Base-by-base conservation (phyloP, 2,797 vertebrate species). In the Tolypeutes matacus region DNA sequence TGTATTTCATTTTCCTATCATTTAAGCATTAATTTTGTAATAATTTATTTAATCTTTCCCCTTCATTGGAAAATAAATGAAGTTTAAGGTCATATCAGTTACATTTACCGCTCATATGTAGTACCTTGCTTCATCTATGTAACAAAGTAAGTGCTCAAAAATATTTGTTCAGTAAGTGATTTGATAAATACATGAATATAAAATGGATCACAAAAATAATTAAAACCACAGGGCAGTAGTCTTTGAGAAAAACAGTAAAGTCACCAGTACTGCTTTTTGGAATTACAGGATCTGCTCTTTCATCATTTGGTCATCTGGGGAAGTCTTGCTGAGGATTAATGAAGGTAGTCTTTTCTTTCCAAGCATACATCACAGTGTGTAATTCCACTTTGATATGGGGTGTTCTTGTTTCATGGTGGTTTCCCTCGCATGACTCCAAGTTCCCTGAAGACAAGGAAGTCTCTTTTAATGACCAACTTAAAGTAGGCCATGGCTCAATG, bases 401-500 rank as follows among this genome's bases (percentile, higher is more conserved):
- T 81, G 49, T 93, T 62, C 7, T 46, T 89, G 5, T 31, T 75
- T 53, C 23, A 56, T n/a, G 1, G 4, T 62, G 3, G 17, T 88
- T 8, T 81, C 60, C 23, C 18, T 91, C 51, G 75, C 21, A 92
- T 75, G 18, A 42, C 85, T 85, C 86, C 29, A 85, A 49, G 17
- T 86, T 81, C 34, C 42, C 0, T 34, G 42, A 77, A 46, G 14
- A 64, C 0, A 64, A 7, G 56, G 25, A 53, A 53, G 51, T 15
- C 49, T 73, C 39, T 77, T 88, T 88, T 87, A 29, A 58, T 18
- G 39, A 9, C 25, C 46, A 78, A 9, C 18, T 96, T 86, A 92
- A 25, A 65, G 3, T 70, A 89, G 36, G 11, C 31, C 9, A 8
- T 10, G 1, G 20, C 5, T 96, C 23, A 51, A 18, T 75, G 15